Conservation (phyloP, 1,140 invertebrate genomes). For the Campoletis sonorensis region DNA sequence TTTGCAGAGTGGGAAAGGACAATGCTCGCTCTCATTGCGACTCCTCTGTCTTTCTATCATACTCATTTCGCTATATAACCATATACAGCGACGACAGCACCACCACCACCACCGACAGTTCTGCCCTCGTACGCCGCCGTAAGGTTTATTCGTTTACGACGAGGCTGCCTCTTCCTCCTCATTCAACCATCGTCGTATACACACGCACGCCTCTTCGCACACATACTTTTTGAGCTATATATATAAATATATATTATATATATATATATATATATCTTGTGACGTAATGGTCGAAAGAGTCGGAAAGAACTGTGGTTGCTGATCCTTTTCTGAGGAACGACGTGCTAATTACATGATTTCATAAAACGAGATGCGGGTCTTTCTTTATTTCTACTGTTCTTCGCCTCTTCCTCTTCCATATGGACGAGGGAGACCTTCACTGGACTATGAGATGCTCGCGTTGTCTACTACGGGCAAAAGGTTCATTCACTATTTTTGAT, state of each 20-base stretch:
- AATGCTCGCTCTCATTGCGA: constrained; percentile 29
- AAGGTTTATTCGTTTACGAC: constrained; percentile 59
- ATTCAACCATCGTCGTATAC: constrained; percentile 54
- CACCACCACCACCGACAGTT: constrained; percentile 25
- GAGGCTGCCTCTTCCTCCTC: constrained; percentile 36
- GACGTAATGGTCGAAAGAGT: background rate
- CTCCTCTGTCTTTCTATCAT: constrained; percentile 4
- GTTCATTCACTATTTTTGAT: background rate
- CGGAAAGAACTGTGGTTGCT: constrained; percentile 4
- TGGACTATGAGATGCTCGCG: background rate
- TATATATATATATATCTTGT: background rate
- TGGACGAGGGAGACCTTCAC: constrained; percentile 50
- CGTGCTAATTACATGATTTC: constrained; percentile 74
- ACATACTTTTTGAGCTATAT: too few species aligned
- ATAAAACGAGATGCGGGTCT: constrained; percentile 73
- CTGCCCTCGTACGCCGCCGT: constrained; percentile 28
- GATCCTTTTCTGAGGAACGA: constrained; percentile 61
- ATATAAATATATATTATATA: too few species aligned
- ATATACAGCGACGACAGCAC: background rate
- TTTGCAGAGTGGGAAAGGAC: constrained; percentile 56
- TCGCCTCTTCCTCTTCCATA: constrained; percentile 59
- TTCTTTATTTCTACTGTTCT: constrained; percentile 45
- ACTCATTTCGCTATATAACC: background rate
- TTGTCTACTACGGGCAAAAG: too few species aligned
- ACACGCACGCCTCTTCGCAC: too few species aligned